Evolutionary conservation across 2,888 invertebrate species (phyloP).

Genomic region (Pogonocherus hispidulus): DNA sequence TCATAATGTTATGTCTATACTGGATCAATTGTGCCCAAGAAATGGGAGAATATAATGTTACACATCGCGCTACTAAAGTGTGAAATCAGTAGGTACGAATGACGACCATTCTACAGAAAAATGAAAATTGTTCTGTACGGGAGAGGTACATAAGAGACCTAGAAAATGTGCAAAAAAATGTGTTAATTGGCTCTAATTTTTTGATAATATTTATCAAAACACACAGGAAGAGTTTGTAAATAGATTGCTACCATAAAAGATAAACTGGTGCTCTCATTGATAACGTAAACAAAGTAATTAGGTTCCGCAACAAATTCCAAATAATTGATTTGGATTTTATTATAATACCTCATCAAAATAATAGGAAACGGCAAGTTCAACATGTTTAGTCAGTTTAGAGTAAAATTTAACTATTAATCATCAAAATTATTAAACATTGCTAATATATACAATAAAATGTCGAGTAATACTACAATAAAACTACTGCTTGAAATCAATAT

Average conservation of each 20-base stretch:
- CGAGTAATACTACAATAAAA: no score
- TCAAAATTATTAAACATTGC: no score
- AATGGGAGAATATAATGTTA: constrained; percentile 39
- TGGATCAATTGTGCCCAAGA: constrained; percentile 48
- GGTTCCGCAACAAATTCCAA: not conserved
- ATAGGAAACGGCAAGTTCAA: not conserved
- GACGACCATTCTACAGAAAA: not conserved
- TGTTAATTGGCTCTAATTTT: not conserved
- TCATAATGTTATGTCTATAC: constrained; percentile 63
- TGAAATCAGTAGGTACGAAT: not conserved
- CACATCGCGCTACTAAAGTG: not conserved
- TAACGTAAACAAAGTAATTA: not conserved
- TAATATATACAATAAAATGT: no score
- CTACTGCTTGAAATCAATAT: no score
- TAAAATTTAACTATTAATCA: no score
- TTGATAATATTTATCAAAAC: constrained; percentile 13
- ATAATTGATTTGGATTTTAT: not conserved
- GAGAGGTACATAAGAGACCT: not conserved
- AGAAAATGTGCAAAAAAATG: not conserved
- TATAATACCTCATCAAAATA: not conserved
- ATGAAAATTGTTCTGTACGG: no score
- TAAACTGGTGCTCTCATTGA: not conserved
- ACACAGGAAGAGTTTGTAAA: not conserved
- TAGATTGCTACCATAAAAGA: not conserved
- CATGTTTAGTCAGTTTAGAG: no score